phyloP scores from a whole-genome alignment of 30 jellyfish, hydroid and myxozoan genomes.

The Turritopsis rubra region DNA sequence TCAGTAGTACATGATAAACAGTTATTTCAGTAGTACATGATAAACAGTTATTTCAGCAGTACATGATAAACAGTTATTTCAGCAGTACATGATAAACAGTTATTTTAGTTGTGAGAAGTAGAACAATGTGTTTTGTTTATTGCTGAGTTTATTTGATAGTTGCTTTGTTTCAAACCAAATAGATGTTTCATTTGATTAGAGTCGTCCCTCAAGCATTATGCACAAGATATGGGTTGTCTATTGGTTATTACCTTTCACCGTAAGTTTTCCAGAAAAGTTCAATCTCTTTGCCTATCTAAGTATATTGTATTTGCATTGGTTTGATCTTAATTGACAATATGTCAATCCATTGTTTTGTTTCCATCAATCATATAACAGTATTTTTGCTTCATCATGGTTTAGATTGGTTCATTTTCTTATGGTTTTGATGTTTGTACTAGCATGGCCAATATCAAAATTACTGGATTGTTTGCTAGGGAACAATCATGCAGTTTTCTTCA shows the following conservation, averaged over 20 bases:
- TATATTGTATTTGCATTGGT: no score
- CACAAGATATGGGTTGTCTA: conserved; percentile 40
- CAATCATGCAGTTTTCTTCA: conserved; percentile 28
- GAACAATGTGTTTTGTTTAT: no score
- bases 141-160: no score
- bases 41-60: no score
- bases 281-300: no score
- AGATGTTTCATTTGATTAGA: conserved; percentile 14
- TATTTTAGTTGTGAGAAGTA: no score
- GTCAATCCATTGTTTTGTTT: neutral
- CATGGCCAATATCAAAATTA: conserved; percentile 40
- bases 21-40: no score
- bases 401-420: conserved; percentile 30
- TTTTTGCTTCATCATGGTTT: neutral
- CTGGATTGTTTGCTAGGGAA: conserved; percentile 43
- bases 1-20: no score
- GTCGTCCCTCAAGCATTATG: conserved; percentile 37
- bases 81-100: no score
- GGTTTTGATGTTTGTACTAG: conserved; percentile 25
- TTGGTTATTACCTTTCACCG: conserved; percentile 40
- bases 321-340: no score
- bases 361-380: neutral
- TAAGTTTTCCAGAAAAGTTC: conserved; percentile 13
- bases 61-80: no score
- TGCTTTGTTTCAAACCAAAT: no score